A percentile compares a stretch with the other conserved stretches of the same genome.
Evolutionary conservation across 2,113 vertebrate species (phyloP).

Genomic region (Porphyrio hochstetteri): DNA sequence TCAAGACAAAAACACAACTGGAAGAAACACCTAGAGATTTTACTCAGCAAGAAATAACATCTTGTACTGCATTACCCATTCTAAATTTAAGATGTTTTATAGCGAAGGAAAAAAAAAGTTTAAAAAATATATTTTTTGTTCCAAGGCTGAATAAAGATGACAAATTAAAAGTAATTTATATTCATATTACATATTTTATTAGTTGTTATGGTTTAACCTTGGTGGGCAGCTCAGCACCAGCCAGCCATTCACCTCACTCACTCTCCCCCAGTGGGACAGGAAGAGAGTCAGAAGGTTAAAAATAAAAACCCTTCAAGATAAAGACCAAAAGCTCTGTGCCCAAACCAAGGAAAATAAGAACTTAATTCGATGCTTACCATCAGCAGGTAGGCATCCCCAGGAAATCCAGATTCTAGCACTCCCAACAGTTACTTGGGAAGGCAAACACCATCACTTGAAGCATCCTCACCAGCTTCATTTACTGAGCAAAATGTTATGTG

Average conservation of each 20-base stretch:
- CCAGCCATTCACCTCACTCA: not conserved
- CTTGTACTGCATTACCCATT: not conserved
- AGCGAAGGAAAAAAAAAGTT: not conserved
- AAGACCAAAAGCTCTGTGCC: not conserved
- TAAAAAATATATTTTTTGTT: not conserved
- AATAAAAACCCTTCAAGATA: not conserved
- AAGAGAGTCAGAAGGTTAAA: not conserved
- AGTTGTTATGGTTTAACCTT: accelerated
- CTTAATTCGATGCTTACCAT: not conserved
- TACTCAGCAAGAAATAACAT: not conserved
- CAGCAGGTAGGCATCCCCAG: not conserved
- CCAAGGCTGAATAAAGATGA: not conserved
- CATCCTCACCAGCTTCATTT: not conserved
- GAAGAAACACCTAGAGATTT: not conserved
- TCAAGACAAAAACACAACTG: not conserved
- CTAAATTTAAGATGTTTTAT: not conserved
- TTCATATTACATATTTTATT: not conserved
- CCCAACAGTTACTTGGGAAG: not conserved
- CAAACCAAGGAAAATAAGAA: not conserved
- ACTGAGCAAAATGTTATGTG: not conserved
- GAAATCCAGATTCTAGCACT: accelerated
- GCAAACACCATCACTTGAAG: not conserved
- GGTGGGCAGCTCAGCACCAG: not conserved
- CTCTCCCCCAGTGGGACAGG: accelerated
- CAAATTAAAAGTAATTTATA: not conserved